Percentiles rank a stretch among this genome's conserved stretches.
These are phyloP conservation scores for Tetrax tetrax DNA, from an alignment of 2,113 vertebrate species.

Conservation along the genomic window DNA sequence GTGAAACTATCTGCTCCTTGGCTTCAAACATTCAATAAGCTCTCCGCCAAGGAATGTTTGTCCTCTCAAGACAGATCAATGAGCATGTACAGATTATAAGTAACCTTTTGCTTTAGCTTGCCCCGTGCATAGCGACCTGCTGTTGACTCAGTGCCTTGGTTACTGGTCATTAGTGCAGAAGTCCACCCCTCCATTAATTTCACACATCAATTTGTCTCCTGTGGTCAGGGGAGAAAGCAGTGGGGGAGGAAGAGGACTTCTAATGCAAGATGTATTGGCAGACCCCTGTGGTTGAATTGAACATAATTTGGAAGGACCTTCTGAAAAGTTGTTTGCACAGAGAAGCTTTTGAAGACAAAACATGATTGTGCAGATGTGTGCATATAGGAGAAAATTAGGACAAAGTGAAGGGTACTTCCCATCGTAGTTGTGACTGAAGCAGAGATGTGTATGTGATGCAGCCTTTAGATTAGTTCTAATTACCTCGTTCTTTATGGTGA, in stretches of 20 bases:
- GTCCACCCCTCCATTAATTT: neutral
- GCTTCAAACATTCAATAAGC: neutral
- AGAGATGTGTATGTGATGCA: neutral
- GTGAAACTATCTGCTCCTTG: slow-evolving; percentile 49
- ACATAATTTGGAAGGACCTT: neutral
- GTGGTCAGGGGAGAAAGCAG: neutral
- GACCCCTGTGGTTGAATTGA: neutral
- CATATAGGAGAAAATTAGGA: neutral
- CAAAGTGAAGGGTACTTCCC: neutral
- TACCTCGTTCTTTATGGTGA: neutral
- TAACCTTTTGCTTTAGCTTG: slow-evolving; percentile 37
- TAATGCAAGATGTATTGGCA: neutral
- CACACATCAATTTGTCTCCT: neutral
- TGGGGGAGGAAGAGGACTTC: neutral
- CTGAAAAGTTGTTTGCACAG: neutral
- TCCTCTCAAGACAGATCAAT: slow-evolving; percentile 21
- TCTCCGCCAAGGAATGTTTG: slow-evolving; percentile 37
- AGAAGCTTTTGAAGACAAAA: neutral
- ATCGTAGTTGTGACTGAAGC: neutral
- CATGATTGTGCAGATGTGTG: neutral
- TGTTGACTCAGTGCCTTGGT: slow-evolving; percentile 37
- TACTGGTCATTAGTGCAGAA: neutral
- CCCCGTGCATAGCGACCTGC: neutral
- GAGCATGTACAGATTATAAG: neutral
- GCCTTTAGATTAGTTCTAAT: neutral